These are phyloP conservation scores for Metallyticus violacea DNA, from an alignment of 2,888 invertebrate genomes.

Conservation along the genomic window DNA sequence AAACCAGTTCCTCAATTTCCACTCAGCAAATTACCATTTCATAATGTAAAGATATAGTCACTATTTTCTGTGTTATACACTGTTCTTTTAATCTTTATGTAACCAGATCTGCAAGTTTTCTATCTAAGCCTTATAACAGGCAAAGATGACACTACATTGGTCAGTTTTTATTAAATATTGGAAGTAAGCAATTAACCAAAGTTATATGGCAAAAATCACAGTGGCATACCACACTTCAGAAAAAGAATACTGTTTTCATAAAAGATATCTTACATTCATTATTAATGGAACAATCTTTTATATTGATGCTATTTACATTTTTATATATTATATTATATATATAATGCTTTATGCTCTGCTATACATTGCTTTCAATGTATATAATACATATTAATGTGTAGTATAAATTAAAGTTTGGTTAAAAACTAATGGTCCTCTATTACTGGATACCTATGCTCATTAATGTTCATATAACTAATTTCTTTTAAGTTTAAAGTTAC, in stretches of 20 bases:
- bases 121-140: not conserved
- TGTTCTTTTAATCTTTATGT: not conserved
- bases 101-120: not conserved
- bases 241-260: not conserved
- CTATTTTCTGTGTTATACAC: not conserved
- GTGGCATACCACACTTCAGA: not conserved
- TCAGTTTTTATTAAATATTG: not conserved
- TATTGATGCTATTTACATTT: not conserved
- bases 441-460: not conserved
- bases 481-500: not conserved
- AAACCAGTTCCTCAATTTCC: not conserved
- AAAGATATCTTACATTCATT: no score
- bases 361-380: not conserved
- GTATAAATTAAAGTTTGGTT: not conserved
- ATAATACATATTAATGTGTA: not conserved
- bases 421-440: not conserved
- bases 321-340: not conserved
- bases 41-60: not conserved
- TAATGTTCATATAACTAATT: not conserved
- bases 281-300: not conserved
- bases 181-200: not conserved
- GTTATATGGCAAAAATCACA: not conserved
- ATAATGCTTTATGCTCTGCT: not conserved
- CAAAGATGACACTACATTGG: not conserved
- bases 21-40: not conserved